Evolutionary conservation across 1,140 invertebrate genomes (phyloP), one percentile per base, ranked within the genome.

Genomic region (Philopotamus ludificatus): DNA sequence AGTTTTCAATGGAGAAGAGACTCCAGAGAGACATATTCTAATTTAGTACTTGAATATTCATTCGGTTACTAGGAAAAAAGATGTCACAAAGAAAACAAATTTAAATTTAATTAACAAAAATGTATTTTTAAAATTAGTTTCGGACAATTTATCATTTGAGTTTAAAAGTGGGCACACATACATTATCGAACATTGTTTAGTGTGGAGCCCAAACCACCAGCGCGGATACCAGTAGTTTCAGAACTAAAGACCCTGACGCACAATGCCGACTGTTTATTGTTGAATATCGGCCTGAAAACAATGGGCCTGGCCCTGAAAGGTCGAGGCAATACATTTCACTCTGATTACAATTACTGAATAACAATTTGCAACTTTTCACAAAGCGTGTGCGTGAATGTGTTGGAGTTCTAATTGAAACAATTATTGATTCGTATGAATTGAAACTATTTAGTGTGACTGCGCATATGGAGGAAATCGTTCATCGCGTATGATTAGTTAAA

Each of bases 321-420:
- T 34, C 12, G 18, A 47, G 18, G 44, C 44, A 47, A 47, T 47
- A 47, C 18, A 47, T 47, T 20, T 15, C 15, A 4, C 44, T 20
- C 18, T 47, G 44, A 47, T 47, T 16, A 47, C 44, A 47, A 47
- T 47, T 47, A 47, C 44, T 20, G 18, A 20, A 47, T 47, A 9
- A 47, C 44, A 47, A 47, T 20, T 34, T 4, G 28, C 4, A 34
- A 34, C 28, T 34, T 47, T 47, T 47, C 44, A 47, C 15, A 4
- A 7, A 47, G 44, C 44, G 28, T 34, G 28, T 12, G 28, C 28
- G 4, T 34, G 8, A 47, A 47, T 47, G n/a, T n/a, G 34, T 39
- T 39, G n/a, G n/a, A 39, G 34, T 39, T 39, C n/a, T n/a, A n/a
- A n/a, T n/a, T n/a, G n/a, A n/a, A n/a, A n/a, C n/a, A n/a, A n/a